Conservation (phyloP, 1,140 invertebrate species). For the Heliconius himera region DNA sequence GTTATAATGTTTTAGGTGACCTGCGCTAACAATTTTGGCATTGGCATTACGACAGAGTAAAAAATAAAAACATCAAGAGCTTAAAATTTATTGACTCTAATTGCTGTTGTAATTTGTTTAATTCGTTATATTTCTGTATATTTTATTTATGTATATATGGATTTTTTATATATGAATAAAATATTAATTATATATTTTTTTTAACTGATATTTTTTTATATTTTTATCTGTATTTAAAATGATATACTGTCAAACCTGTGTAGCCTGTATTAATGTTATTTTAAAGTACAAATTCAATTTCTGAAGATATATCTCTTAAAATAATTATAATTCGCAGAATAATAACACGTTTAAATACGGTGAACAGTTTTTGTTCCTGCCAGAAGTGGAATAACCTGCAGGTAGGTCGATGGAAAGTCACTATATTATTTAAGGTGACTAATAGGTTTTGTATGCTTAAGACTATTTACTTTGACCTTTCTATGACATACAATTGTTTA, state of each 20-base stretch:
- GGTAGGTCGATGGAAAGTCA: constrained; percentile 73
- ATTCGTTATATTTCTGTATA: not conserved
- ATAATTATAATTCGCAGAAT: constrained; percentile 47
- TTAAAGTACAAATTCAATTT: constrained; percentile 17
- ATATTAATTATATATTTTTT: not conserved
- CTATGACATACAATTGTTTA: not conserved
- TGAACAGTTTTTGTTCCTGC: constrained; percentile 63
- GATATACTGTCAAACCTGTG: not conserved
- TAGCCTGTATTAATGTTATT: constrained; percentile 5
- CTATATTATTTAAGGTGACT: constrained; percentile 50
- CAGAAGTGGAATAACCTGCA: constrained; percentile 69
- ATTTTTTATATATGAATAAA: not conserved
- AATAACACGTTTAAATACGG: constrained; percentile 45
- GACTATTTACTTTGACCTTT: constrained; percentile 22
- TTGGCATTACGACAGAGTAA: not conserved
- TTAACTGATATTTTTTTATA: not conserved
- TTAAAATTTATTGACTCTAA: not conserved
- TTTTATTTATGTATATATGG: too few species aligned
- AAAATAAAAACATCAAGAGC: not conserved
- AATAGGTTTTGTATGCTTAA: constrained; percentile 41
- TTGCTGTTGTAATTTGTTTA: not conserved
- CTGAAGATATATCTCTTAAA: constrained; percentile 17
- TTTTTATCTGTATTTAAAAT: not conserved
- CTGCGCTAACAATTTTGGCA: constrained; percentile 2
- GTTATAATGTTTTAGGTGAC: constrained; percentile 1